Evolutionary conservation across 2,113 vertebrate genomes (phyloP).

Genomic region (Lanius collurio): DNA sequence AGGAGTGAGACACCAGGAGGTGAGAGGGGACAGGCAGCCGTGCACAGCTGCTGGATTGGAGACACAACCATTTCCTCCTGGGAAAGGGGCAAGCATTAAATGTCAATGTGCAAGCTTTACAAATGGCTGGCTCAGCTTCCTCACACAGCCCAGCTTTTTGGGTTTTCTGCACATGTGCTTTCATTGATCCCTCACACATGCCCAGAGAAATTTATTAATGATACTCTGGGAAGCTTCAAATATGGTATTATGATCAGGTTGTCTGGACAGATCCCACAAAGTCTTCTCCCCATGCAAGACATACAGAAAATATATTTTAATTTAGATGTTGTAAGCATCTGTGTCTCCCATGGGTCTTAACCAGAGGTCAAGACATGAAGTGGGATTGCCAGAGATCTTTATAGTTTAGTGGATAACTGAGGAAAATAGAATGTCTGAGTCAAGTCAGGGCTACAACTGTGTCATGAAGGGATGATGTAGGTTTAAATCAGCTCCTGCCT

Average conservation of each 20-base stretch:
- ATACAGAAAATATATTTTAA: neutral
- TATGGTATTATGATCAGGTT: rapidly evolving
- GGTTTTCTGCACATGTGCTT: neutral
- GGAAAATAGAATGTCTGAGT: neutral
- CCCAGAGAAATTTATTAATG: neutral
- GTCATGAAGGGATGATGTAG: too few species aligned
- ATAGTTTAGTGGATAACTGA: neutral
- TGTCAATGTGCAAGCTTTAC: neutral
- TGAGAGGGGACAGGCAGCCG: neutral
- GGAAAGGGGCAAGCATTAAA: neutral
- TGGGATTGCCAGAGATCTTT: neutral
- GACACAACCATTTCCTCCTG: neutral
- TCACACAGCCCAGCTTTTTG: neutral
- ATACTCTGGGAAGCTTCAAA: neutral
- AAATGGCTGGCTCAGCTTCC: neutral
- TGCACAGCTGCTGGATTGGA: neutral
- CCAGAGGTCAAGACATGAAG: neutral
- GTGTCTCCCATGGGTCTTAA: neutral
- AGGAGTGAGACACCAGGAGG: neutral
- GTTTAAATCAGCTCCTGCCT: too few species aligned
- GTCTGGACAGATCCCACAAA: neutral
- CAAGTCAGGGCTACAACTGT: neutral
- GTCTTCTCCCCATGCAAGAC: neutral
- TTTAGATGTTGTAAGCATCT: neutral
- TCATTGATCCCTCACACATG: neutral